Conservation (phyloP, 2,888 invertebrate genomes). For the Onchidella celtica region DNA sequence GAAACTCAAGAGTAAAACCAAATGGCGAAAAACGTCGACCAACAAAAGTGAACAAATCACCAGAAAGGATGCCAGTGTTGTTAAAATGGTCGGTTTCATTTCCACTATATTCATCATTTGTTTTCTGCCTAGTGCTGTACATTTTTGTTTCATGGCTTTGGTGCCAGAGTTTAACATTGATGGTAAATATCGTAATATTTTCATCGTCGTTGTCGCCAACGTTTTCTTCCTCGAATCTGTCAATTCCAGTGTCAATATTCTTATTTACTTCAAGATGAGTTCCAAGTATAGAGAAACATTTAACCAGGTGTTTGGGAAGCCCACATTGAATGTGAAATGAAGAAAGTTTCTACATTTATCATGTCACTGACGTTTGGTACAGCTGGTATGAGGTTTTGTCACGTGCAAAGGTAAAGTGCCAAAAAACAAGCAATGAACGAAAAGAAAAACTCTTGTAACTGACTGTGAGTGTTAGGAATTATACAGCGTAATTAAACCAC, state of each 20-base stretch:
- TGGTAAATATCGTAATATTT: background rate
- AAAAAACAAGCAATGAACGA: too few species aligned
- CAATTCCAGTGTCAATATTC: background rate
- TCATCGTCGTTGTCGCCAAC: background rate
- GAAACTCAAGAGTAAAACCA: background rate
- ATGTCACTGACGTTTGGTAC: too few species aligned
- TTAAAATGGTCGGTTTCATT: background rate
- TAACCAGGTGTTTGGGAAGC: background rate
- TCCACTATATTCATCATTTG: background rate
- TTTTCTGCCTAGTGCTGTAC: background rate
- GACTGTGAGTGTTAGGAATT: too few species aligned
- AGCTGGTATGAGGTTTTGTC: too few species aligned
- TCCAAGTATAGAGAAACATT: background rate
- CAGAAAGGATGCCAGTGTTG: background rate
- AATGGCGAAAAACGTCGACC: background rate
- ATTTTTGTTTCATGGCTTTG: background rate
- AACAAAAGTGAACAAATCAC: background rate
- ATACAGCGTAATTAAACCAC: too few species aligned
- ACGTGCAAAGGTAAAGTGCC: too few species aligned
- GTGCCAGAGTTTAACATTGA: background rate
- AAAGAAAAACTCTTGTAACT: too few species aligned
- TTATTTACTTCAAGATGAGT: background rate
- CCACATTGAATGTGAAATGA: too few species aligned
- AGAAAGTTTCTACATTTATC: too few species aligned
- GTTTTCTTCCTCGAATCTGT: background rate